Evolutionary conservation across 2,113 vertebrate species (phyloP).

Genomic region (Oryctolagus cuniculus): DNA sequence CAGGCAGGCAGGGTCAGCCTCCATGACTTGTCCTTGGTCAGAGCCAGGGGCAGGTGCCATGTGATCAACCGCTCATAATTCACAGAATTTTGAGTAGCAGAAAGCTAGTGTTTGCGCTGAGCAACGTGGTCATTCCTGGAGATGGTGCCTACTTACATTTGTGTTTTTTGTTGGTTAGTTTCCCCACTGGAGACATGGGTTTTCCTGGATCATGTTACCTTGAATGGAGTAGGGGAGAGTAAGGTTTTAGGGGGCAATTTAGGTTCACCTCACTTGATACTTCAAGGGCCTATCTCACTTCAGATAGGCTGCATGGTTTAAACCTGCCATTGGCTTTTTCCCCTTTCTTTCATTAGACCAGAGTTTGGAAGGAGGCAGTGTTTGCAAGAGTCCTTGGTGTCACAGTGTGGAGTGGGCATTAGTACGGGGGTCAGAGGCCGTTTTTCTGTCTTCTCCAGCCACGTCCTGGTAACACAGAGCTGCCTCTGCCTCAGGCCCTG

Average conservation of each 20-base stretch:
- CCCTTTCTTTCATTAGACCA: not conserved
- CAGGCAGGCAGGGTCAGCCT: conserved; percentile 35
- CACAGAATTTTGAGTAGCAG: not conserved
- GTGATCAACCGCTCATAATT: not conserved
- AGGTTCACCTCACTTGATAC: not conserved
- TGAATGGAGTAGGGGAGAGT: not conserved
- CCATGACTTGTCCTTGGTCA: not conserved
- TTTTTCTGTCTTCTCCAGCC: not conserved
- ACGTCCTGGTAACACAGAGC: not conserved
- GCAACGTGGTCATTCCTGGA: not conserved
- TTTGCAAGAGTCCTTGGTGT: not conserved
- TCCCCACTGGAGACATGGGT: not conserved
- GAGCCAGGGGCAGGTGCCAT: not conserved
- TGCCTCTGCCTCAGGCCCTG: not conserved
- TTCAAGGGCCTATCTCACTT: not conserved
- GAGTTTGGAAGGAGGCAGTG: not conserved
- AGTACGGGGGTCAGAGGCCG: not conserved
- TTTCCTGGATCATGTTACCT: conserved; percentile 24
- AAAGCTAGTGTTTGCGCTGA: not conserved
- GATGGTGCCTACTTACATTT: not conserved
- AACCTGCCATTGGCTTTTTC: not conserved
- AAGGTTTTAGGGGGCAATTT: not conserved
- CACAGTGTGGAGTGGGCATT: not conserved
- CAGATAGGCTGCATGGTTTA: not conserved
- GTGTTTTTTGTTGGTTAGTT: not conserved